phyloP scores from a whole-genome alignment of 2,113 vertebrate species.

The Syngnathus scovelli region DNA sequence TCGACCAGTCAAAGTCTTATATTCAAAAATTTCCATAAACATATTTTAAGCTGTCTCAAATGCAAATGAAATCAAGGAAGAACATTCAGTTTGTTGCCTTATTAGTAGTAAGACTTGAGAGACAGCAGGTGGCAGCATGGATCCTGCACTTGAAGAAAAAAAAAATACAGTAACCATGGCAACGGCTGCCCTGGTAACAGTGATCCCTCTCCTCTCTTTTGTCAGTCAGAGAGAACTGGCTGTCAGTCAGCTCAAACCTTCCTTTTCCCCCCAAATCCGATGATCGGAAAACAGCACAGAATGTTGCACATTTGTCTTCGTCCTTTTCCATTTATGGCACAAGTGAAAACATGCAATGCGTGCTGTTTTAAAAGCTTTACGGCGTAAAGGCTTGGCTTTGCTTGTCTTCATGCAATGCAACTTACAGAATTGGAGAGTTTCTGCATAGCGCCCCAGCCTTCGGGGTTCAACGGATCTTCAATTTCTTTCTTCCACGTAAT shows the following conservation, averaged over 20 bases:
- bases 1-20: no score
- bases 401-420: constrained; percentile 28
- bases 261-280: constrained; percentile 33
- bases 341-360: not conserved
- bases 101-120: constrained; percentile 33
- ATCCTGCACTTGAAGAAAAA: constrained; percentile 35
- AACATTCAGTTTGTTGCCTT: not conserved
- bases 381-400: constrained; percentile 33
- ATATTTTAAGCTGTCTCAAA: not conserved
- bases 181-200: constrained; percentile 72
- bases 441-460: constrained; percentile 64
- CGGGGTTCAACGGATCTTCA: constrained; percentile 62
- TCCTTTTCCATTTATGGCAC: not conserved
- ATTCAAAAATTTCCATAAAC: no score
- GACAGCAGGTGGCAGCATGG: constrained; percentile 61
- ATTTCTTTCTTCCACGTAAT: constrained; percentile 65
- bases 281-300: constrained; percentile 3
- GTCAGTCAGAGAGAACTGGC: constrained; percentile 66
- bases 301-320: not conserved
- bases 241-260: constrained; percentile 64
- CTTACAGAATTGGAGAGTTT: constrained; percentile 69
- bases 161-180: constrained; percentile 64
- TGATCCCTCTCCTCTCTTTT: constrained; percentile 62
- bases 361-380: constrained; percentile 43
- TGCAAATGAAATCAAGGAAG: not conserved